Evolutionary conservation across 2,113 vertebrate species (phyloP), one percentile per base, ranked within the genome.

Genomic region (Ceyx melanurus): DNA sequence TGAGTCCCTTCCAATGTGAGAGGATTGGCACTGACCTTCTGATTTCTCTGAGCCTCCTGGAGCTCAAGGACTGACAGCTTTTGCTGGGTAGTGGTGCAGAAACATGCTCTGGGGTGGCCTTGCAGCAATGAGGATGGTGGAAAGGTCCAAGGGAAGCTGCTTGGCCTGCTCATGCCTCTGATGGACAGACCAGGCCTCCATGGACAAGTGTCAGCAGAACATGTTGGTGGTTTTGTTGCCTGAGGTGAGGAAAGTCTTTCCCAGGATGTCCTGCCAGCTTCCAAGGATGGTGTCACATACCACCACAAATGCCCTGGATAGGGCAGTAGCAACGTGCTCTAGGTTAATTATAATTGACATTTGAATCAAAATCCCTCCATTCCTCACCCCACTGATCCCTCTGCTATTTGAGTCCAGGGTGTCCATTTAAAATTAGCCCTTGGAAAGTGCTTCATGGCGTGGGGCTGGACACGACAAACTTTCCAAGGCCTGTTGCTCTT

Each of bases 401-500:
- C 80, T 88, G 92, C 71, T 90, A 78, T 91, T 91, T 89, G 75
- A 94, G 79, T 88, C 82, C 81, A 79, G 23, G n/a, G n/a, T 2
- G 2, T 65, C n/a, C 1, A 5, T 85, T 89, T 96, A 77, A 91
- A 91, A 93, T 91, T 84, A 87, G 82, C 29, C 51, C 58, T 92
- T 79, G 84, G 82, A 91, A 84, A 94, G 78, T 56, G 57, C 60
- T 78, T 61, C 70, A 83, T 86, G 42, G 66, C 43, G 62, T n/a
- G 70, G 65, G 57, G 35, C 77, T 86, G 86, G 57, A 86, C 93
- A 88, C 46, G 71, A 67, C 74, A 3, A 77, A 88, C 89, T 93
- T 94, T 91, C 79, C 84, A 71, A 86, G 88, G 83, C 81, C 82
- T 87, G 73, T 76, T 95, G 90, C 58, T 95, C 84, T 89, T 4